Evolutionary conservation across 2,888 invertebrate species (phyloP), one percentile per base, ranked within the genome.

Genomic region (Cataglyphis albicans): DNA sequence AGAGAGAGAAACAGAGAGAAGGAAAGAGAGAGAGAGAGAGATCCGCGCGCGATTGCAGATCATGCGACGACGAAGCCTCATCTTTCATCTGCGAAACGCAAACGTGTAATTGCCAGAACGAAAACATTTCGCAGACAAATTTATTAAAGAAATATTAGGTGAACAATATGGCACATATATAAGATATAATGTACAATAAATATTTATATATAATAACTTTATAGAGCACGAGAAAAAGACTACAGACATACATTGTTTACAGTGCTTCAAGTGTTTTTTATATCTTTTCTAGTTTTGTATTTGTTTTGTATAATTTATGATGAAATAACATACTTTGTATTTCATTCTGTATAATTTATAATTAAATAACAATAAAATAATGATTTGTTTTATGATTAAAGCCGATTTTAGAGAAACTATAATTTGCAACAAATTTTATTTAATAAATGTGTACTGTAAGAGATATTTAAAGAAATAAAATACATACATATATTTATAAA

Each of bases 61-160:
- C 83, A 80, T 70, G 87, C 83, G 87, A 82, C 87, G 81, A 86
- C 84, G 83, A 84, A 86, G 74, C 84, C 89, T 88, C 84, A 90
- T 91, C 89, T 91, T 91, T 92, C 90, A 86, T 91, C 90, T 88
- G 84, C 84, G 86, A 89, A 88, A 89, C 84, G 88, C n/a, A 82
- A 78, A 74, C 32, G 10, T 29, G 18, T 35, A 15, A 75, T 25
- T 65, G 35, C n/a, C 10, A 35, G 52, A 35, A 12, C 12, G 25
- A 25, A 18, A 18, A 44, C 55, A 7, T 21, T 21, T 59, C 59
- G 57, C n/a, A 59, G 12, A 6, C 44, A 15, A 63, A 32, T 74
- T 44, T 32, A 75, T 3, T 25, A 6, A 38, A 64, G 38, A 25
- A 2, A 29, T 25, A 55, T 52, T n/a, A 18, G 12, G 10, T 12